phyloP scores from a whole-genome alignment of 1,140 invertebrate genomes.

The Triops cancriformis region DNA sequence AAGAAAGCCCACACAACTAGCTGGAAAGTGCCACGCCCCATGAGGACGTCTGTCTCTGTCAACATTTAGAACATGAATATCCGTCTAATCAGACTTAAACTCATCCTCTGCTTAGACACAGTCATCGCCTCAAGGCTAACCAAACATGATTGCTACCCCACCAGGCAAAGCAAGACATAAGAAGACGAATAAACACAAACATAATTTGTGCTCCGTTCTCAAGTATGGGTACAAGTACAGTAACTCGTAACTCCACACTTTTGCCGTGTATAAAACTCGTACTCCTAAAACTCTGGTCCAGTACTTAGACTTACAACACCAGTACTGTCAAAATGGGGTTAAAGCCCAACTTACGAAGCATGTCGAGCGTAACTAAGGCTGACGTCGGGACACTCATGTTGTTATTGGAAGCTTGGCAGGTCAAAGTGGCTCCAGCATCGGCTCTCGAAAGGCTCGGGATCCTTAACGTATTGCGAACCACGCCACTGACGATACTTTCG shows the following conservation, averaged over 20 bases:
- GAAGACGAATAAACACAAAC: too few relatives aligned
- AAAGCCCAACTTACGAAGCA: slow-evolving; percentile 66
- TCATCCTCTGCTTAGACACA: not conserved
- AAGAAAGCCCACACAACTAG: not conserved
- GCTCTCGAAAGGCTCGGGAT: slow-evolving; percentile 58
- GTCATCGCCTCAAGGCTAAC: not conserved
- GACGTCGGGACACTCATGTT: slow-evolving; percentile 64
- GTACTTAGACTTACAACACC: too few relatives aligned
- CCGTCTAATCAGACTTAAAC: not conserved
- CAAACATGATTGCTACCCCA: not conserved
- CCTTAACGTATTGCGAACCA: slow-evolving; percentile 61
- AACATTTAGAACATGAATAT: not conserved
- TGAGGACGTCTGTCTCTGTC: not conserved
- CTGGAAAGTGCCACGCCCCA: not conserved
- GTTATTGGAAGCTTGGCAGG: slow-evolving; percentile 76
- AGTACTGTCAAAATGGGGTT: too few relatives aligned
- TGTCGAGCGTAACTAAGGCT: slow-evolving; percentile 74
- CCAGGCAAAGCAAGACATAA: too few relatives aligned
- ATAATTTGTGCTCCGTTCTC: too few relatives aligned
- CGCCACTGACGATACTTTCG: slow-evolving; percentile 43
- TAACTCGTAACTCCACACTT: too few relatives aligned
- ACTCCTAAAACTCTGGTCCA: too few relatives aligned
- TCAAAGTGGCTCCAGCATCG: slow-evolving; percentile 71
- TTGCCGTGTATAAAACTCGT: too few relatives aligned
- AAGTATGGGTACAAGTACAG: too few relatives aligned